A percentile compares a stretch with the other conserved stretches of the same genome.
These are phyloP conservation scores for Drosophila triauraria DNA, from an alignment of 1,140 invertebrate genomes.

Conservation along the genomic window DNA sequence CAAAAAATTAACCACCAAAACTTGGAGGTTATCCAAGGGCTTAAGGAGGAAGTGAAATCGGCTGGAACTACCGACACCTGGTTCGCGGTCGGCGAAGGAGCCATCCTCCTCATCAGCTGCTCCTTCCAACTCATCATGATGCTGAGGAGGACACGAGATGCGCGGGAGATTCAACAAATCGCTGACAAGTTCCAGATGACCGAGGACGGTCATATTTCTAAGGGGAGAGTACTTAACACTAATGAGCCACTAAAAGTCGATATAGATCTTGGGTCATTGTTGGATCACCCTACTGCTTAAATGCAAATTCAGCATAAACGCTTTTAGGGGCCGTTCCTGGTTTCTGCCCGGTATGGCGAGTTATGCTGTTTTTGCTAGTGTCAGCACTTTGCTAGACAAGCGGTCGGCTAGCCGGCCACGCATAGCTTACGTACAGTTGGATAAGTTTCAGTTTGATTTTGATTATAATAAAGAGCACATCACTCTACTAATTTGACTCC, in stretches of 20 bases:
- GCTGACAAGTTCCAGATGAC: slow-evolving; percentile 15
- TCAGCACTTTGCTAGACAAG: not conserved
- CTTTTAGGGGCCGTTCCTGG: not conserved
- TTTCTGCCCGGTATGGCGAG: not conserved
- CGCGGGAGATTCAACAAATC: not conserved
- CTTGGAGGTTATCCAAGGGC: not conserved
- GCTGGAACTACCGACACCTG: slow-evolving; percentile 6
- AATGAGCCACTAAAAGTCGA: not conserved
- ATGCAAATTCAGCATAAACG: slow-evolving; percentile 2
- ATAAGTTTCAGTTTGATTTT: not conserved
- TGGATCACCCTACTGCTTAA: not conserved
- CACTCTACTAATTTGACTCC: not conserved
- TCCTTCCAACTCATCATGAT: not conserved
- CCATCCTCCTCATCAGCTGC: slow-evolving; percentile 1
- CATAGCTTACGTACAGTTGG: not conserved
- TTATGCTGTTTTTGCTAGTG: not conserved
- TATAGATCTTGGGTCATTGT: slow-evolving; percentile 1
- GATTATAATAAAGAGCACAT: too few relatives aligned
- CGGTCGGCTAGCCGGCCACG: not conserved
- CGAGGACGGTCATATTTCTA: slow-evolving; percentile 9
- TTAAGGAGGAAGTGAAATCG: slow-evolving; percentile 17
- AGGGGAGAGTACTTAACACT: slow-evolving; percentile 7
- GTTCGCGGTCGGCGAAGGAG: slow-evolving; percentile 11
- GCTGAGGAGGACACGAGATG: not conserved
- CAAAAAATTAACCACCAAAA: slow-evolving; percentile 25